Evolutionary conservation across 2,113 vertebrate species (phyloP), one percentile per base, ranked within the genome.

Genomic region (Pangasianodon hypophthalmus): DNA sequence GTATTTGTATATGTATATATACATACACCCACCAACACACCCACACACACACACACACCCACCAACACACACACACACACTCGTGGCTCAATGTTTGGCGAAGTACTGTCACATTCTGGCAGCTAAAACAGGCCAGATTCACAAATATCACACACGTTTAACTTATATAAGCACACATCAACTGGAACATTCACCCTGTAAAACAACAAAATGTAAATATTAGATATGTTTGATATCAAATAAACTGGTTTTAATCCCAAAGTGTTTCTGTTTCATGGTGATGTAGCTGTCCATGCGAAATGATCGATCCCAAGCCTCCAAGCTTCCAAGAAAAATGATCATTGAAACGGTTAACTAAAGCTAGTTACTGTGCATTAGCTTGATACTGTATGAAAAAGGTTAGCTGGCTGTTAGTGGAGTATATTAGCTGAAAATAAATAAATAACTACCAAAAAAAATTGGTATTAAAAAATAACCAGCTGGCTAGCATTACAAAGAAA

Each of bases 141-240:
- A 93, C 83, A 93, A 91, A 92, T 88, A 93, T 52, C 54, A 88
- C 91, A 89, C 89, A 92, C 91, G 92, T 91, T 94, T 96, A 96
- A 95, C 83, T 96, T 95, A 95, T 94, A 88, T 94, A 92, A 93
- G 90, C 82, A 93, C 94, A 77, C 91, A 91, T 90, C 91, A 93
- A 92, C 89, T 94, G 92, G 92, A 94, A 90, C 91, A 92, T 92
- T 86, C 89, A 91, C 73, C 77, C 92, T 92, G 92, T 92, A 84
- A 84, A 93, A 92, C 91, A 90, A 92, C 93, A 90, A 93, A 93
- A 89, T 96, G 95, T 96, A 96, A 95, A 96, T 96, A 96, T 92
- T 88, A 93, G 95, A 94, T 90, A 92, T 92, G 82, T 93, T 56
- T 95, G 92, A 93, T 91, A 96, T 94, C 85, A 94, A 96, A 95